Conservation (phyloP, 2,113 vertebrate genomes). For the Cyanoderma ruficeps region DNA sequence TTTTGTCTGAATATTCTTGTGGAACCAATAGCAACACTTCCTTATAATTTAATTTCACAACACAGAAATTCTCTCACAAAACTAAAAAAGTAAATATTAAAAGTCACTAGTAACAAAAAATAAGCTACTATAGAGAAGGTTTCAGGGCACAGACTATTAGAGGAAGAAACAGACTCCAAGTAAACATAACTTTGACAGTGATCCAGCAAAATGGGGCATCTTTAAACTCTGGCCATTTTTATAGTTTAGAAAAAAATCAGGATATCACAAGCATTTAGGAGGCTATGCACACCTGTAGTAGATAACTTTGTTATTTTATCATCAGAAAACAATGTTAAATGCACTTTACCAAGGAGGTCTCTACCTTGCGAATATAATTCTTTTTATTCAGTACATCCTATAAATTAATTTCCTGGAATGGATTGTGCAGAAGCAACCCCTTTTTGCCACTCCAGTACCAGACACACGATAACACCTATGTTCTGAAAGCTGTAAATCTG, state of each 20-base stretch:
- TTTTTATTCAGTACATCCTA: conserved; percentile 25
- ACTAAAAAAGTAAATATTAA: not conserved
- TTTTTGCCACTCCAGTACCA: not conserved
- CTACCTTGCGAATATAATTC: not conserved
- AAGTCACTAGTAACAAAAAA: not conserved
- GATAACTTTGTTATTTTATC: not conserved
- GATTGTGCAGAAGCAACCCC: conserved; percentile 17
- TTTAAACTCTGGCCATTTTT: not conserved
- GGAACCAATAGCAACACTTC: not conserved
- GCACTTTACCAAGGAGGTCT: not conserved
- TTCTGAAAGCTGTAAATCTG: conserved; percentile 24
- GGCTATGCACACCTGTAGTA: not conserved
- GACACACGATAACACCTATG: not conserved
- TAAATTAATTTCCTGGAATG: conserved; percentile 34
- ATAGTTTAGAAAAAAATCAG: not conserved
- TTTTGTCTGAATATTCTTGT: not conserved
- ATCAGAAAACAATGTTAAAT: not conserved
- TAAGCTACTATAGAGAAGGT: not conserved
- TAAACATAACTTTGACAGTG: not conserved
- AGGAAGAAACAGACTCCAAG: not conserved
- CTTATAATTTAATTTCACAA: not conserved
- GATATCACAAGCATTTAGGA: not conserved
- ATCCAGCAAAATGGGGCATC: not conserved
- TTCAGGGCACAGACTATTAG: not conserved
- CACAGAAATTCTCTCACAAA: not conserved